phyloP scores from a whole-genome alignment of 2,888 invertebrate genomes.

The Cataglyphis livida region DNA sequence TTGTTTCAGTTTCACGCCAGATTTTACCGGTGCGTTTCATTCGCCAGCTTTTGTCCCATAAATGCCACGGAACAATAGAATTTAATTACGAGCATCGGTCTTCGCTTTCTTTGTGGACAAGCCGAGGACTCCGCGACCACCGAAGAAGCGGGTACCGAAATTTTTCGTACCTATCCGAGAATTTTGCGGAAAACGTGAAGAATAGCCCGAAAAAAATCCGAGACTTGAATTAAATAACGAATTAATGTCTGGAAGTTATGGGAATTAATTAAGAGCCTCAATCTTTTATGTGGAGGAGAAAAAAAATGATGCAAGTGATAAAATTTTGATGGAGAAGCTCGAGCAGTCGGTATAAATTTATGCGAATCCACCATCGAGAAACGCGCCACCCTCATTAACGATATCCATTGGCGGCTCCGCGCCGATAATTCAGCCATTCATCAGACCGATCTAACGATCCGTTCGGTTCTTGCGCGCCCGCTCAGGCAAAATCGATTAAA shows the following conservation, averaged over 20 bases:
- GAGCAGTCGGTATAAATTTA: constrained; percentile 72
- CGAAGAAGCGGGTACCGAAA: neutral
- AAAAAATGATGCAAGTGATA: constrained; percentile 62
- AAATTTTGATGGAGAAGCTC: constrained; percentile 69
- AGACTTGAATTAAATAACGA: neutral
- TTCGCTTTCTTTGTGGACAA: constrained; percentile 25
- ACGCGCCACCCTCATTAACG: constrained; percentile 77
- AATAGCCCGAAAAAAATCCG: neutral
- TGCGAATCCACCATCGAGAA: constrained; percentile 67
- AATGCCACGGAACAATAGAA: constrained; percentile 75
- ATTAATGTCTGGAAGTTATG: constrained; percentile 9
- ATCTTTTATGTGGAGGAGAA: constrained; percentile 47
- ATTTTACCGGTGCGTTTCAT: constrained; percentile 62
- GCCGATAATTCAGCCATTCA: constrained; percentile 82
- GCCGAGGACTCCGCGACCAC: constrained; percentile 52
- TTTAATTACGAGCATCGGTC: constrained; percentile 68
- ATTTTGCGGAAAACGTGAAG: neutral
- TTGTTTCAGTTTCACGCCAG: constrained; percentile 82
- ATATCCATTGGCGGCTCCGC: constrained; percentile 78
- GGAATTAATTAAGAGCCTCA: constrained; percentile 59
- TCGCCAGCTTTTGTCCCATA: constrained; percentile 69
- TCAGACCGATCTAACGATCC: constrained; percentile 76
- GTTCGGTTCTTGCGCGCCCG: constrained; percentile 71
- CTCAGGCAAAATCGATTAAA: constrained; percentile 79
- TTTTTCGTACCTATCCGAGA: constrained; percentile 5